Base-by-base conservation (phyloP, 2,888 invertebrate species). In the Leptodirus hochenwartii region DNA sequence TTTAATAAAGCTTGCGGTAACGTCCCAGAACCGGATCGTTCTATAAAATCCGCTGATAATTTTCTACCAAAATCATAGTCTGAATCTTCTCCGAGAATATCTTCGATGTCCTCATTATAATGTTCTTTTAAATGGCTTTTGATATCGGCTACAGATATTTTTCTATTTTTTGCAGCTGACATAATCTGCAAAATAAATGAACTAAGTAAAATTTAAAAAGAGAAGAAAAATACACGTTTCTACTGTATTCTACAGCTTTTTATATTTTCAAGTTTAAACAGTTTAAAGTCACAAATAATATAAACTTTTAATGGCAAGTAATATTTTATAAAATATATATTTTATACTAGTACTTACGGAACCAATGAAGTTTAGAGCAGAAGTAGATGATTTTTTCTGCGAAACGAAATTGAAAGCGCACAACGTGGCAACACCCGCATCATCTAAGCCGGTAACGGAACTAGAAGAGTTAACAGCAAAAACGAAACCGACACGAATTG, bases 371-470 rank as follows among this genome's bases (percentile, higher is more conserved):
- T 76, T 70, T 17, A 90, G 62, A 0, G 87, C 93, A 30, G 76
- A 67, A 30, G 71, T 64, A 1, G 76, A 61, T 47, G 75, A 75
- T 46, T 74, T 75, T 38, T 72, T 71, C 47, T 81, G 79, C 1
- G 72, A 66, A 8, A 93, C 69, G 52, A 82, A 95, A 56, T 95
- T 91, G 55, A 79, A 93, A 1, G 88, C 84, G 42, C 85, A 79
- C 6, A 82, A 63, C 34, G 91, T 60, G 12, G 91, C 88, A 2
- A 85, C 70, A 16, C 81, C 77, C 1, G 84, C 66, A 50, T 77
- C 72, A 2, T 64, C 61, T n/a, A 63, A 51, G 0, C 74, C 73
- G 34, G 61, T 65, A 1, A 62, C 48, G 2, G 61, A 59, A 25
- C 62, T 50, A 14, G 64, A 56, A 33, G 66, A 60, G 35, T 70